A percentile compares a stretch with the other conserved stretches of the same genome.
These are phyloP conservation scores for Bambusicola thoracicus DNA, from an alignment of 2,113 vertebrate species.

Conservation along the genomic window DNA sequence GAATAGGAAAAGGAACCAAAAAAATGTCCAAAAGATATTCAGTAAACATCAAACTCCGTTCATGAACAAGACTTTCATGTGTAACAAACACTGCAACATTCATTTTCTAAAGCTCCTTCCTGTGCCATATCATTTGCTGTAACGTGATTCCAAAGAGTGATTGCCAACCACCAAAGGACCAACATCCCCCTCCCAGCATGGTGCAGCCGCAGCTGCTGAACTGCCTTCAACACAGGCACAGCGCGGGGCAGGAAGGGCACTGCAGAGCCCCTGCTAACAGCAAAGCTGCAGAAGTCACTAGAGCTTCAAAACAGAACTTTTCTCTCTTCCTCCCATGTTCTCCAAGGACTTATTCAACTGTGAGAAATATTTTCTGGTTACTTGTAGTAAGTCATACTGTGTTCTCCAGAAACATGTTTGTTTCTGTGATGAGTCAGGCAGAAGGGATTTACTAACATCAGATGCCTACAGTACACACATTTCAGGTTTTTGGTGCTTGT, in stretches of 20 bases:
- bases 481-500: background rate
- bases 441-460: fast-evolving
- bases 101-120: background rate
- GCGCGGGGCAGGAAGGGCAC: fast-evolving
- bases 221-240: background rate
- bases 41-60: background rate
- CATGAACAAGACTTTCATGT: background rate
- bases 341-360: background rate
- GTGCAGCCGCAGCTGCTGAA: fast-evolving
- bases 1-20: background rate
- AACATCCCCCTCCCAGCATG: fast-evolving
- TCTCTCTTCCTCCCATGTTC: background rate
- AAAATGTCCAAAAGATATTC: background rate
- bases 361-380: background rate
- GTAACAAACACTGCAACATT: background rate
- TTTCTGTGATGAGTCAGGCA: background rate
- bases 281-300: background rate
- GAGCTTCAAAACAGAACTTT: fast-evolving
- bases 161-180: background rate
- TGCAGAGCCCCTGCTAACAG: fast-evolving
- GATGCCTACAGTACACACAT: fast-evolving
- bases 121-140: fast-evolving
- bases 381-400: fast-evolving
- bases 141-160: fast-evolving
- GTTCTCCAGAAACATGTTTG: fast-evolving